Conservation (phyloP, 2,888 invertebrate species). For the Brachylomia viminalis region DNA sequence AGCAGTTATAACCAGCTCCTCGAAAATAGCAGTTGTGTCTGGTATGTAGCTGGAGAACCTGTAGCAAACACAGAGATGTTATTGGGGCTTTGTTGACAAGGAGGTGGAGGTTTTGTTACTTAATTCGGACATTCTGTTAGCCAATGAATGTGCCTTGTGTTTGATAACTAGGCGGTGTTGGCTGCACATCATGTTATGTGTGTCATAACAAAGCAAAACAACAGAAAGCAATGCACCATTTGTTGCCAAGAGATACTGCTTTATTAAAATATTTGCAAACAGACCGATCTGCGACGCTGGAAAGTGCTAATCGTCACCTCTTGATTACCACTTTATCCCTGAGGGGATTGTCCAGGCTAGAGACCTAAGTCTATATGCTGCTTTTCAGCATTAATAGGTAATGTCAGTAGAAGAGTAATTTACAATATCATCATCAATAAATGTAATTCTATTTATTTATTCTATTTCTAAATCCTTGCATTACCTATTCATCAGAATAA, state of each 20-base stretch:
- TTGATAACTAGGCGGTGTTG: neutral
- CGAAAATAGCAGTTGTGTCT: slow-evolving; percentile 84
- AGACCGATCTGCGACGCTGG: no score
- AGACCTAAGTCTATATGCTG: no score
- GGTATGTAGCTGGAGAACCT: slow-evolving; percentile 85
- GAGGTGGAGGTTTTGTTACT: neutral
- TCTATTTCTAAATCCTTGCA: no score
- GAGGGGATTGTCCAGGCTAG: no score
- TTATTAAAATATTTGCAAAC: neutral
- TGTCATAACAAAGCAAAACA: neutral
- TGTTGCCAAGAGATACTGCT: neutral
- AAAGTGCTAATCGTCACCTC: neutral
- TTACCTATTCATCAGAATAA: no score
- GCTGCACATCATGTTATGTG: neutral
- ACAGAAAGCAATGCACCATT: neutral
- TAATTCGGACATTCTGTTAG: neutral
- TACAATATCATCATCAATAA: no score
- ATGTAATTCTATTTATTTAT: no score
- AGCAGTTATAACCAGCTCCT: slow-evolving; percentile 84
- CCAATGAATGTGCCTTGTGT: no score
- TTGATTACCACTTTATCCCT: neutral
- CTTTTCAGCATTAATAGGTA: neutral
- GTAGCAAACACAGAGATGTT: slow-evolving; percentile 53
- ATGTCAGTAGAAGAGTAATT: neutral
- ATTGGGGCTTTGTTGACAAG: neutral